Percentiles rank a stretch among this genome's conserved stretches.
Evolutionary conservation across 2,797 vertebrate species (phyloP).

Genomic region (Hozukius guyotensis): DNA sequence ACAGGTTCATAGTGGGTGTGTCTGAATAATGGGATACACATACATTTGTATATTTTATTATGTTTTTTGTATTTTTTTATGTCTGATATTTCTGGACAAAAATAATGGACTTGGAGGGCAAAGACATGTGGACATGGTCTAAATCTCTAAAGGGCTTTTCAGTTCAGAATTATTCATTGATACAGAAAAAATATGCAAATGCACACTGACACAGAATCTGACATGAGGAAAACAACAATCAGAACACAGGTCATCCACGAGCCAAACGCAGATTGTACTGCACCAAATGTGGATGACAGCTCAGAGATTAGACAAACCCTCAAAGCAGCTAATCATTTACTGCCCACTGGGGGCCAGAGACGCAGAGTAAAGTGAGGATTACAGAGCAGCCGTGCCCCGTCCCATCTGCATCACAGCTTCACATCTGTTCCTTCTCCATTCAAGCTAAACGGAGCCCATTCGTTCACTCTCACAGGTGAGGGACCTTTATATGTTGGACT

Average conservation of each 20-base stretch:
- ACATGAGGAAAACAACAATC: neutral
- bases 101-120: neutral
- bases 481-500: neutral
- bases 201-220: neutral
- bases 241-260: neutral
- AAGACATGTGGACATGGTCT: neutral
- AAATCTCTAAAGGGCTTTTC: neutral
- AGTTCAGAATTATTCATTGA: neutral
- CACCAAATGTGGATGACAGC: constrained; percentile 14
- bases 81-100: neutral
- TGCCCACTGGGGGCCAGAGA: constrained; percentile 21
- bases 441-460: constrained; percentile 10
- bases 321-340: constrained; percentile 47
- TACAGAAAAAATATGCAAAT: neutral
- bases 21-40: neutral
- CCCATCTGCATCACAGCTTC: constrained; percentile 44
- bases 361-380: constrained; percentile 31
- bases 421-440: constrained; percentile 39
- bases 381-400: constrained; percentile 14
- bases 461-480: constrained; percentile 27
- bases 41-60: too few relatives aligned
- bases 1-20: neutral
- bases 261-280: neutral
- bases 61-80: neutral
- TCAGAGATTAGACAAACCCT: constrained; percentile 35